phyloP scores from a whole-genome alignment of 2,113 vertebrate species.

The Pantherophis guttatus region DNA sequence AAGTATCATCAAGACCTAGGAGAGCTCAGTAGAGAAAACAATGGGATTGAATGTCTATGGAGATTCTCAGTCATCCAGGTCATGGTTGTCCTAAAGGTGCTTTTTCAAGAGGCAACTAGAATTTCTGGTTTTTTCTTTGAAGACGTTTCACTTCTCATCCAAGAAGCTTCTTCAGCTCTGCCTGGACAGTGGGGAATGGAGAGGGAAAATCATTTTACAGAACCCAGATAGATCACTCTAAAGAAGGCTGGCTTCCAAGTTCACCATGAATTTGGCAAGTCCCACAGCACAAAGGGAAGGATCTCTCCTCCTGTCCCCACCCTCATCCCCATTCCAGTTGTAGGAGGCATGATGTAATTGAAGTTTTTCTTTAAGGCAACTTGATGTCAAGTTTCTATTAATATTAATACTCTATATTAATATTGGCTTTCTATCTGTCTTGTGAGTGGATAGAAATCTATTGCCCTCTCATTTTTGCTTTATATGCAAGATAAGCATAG shows the following conservation, averaged over 20 bases:
- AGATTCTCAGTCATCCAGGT: too few species aligned
- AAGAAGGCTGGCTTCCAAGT: not conserved
- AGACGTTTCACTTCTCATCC: too few species aligned
- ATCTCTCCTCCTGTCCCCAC: not conserved
- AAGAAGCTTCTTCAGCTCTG: too few species aligned
- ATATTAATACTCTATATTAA: not conserved
- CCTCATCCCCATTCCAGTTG: not conserved
- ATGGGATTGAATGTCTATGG: not conserved
- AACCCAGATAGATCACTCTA: not conserved
- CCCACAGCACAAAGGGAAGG: not conserved
- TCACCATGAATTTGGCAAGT: not conserved
- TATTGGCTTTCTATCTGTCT: not conserved
- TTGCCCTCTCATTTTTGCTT: not conserved
- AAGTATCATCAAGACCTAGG: too few species aligned
- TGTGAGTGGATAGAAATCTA: not conserved
- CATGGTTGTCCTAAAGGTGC: too few species aligned
- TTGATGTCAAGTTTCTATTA: not conserved
- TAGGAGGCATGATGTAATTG: not conserved
- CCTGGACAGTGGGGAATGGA: too few species aligned
- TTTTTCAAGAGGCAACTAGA: too few species aligned
- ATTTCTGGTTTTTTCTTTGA: too few species aligned
- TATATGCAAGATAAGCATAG: not conserved
- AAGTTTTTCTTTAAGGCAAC: not conserved
- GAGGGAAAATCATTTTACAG: not conserved
- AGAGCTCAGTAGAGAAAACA: not conserved